These are phyloP conservation scores for Mormyrus proboscirostris DNA, from an alignment of 2,797 vertebrate genomes.

Conservation along the genomic window DNA sequence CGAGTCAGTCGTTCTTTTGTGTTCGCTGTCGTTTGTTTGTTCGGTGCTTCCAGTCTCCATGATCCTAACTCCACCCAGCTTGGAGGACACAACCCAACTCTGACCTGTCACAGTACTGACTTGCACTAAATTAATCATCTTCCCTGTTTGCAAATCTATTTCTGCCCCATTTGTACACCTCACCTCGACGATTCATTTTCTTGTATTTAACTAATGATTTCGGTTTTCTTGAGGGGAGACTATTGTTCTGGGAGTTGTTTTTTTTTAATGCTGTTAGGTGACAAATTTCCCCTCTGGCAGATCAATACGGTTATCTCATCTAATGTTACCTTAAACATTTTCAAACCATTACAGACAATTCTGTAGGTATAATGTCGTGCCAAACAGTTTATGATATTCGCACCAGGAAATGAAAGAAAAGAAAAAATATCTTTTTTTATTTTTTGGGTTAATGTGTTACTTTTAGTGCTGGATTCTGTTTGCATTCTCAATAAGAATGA, in stretches of 20 bases:
- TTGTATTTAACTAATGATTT: conserved; percentile 1
- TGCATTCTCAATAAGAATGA: background rate
- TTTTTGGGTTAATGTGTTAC: background rate
- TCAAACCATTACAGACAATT: background rate
- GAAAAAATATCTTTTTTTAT: background rate
- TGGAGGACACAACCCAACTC: background rate
- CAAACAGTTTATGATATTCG: background rate
- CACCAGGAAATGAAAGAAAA: background rate
- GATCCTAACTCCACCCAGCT: background rate
- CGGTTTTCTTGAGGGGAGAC: background rate
- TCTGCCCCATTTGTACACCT: background rate
- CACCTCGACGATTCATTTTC: background rate
- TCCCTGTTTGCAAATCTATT: background rate
- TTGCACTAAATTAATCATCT: background rate
- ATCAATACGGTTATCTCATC: background rate
- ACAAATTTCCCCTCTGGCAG: background rate
- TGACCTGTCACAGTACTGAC: background rate
- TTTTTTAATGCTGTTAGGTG: background rate
- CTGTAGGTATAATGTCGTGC: background rate
- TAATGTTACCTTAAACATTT: background rate
- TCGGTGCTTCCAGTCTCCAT: background rate
- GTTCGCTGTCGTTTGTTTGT: background rate
- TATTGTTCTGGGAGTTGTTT: background rate
- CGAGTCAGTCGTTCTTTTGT: background rate
- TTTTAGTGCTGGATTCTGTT: background rate